phyloP scores from a whole-genome alignment of 2,113 vertebrate species.

The Regulus satrapa region DNA sequence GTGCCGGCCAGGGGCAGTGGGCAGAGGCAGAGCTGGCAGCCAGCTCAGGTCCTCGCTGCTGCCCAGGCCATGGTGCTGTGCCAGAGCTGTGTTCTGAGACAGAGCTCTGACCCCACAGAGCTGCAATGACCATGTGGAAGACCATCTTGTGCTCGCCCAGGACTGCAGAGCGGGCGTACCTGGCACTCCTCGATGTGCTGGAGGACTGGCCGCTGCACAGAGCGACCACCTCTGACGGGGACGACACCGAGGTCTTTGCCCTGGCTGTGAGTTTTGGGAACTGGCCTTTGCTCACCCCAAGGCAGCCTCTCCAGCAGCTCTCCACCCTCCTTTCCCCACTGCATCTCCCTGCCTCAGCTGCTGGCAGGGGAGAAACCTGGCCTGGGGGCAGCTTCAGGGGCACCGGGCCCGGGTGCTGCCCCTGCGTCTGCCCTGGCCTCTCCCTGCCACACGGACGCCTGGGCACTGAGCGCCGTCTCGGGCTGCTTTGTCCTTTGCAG shows the following conservation, averaged over 20 bases:
- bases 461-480: accelerated
- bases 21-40: no score
- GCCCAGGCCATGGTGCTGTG: background rate
- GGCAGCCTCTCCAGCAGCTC: background rate
- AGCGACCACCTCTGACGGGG: background rate
- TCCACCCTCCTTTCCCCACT: background rate
- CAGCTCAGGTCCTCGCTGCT: no score
- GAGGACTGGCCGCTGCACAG: background rate
- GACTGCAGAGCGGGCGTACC: no score
- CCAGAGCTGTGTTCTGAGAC: background rate
- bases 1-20: no score
- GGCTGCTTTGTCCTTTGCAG: background rate
- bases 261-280: background rate
- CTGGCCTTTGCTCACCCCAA: background rate
- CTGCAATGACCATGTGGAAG: background rate
- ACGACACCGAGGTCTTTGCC: accelerated
- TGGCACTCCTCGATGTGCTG: background rate
- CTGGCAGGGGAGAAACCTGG: background rate
- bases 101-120: background rate
- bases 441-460: background rate
- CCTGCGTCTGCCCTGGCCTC: accelerated
- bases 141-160: background rate
- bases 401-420: background rate
- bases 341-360: background rate
- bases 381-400: background rate